phyloP scores from a whole-genome alignment of 2,888 invertebrate genomes.

The Biston stratarius region DNA sequence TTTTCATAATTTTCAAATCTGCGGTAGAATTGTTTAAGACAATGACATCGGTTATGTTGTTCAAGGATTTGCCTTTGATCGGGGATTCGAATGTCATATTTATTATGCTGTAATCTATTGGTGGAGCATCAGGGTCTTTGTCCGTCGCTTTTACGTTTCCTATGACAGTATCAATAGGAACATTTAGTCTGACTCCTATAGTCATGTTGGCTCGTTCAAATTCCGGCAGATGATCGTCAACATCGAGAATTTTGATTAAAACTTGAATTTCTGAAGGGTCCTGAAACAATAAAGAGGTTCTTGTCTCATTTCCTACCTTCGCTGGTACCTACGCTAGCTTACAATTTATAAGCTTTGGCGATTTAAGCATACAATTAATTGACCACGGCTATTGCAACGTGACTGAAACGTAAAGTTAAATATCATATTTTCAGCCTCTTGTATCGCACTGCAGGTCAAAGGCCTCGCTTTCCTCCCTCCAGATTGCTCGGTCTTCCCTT shows the following conservation, averaged over 20 bases:
- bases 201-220: slow-evolving; percentile 88
- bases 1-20: slow-evolving; percentile 89
- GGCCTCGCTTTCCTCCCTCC: too few species aligned
- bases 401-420: too few species aligned
- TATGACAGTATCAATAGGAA: slow-evolving; percentile 90
- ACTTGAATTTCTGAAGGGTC: slow-evolving; percentile 90
- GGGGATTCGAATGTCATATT: slow-evolving; percentile 86
- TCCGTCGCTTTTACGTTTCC: slow-evolving; percentile 89
- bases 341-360: too few species aligned
- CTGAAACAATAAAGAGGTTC: slow-evolving; percentile 61
- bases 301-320: neutral
- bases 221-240: slow-evolving; percentile 91
- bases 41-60: slow-evolving; percentile 85
- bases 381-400: too few species aligned
- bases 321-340: too few species aligned
- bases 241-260: slow-evolving; percentile 88
- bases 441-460: too few species aligned
- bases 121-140: slow-evolving; percentile 88
- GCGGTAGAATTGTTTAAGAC: slow-evolving; percentile 89
- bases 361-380: too few species aligned
- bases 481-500: too few species aligned
- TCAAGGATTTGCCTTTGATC: slow-evolving; percentile 73
- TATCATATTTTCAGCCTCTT: too few species aligned
- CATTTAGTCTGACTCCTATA: slow-evolving; percentile 91
- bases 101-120: slow-evolving; percentile 88